Conservation (phyloP, 2,797 vertebrate genomes). For the Discoglossus pictus region DNA sequence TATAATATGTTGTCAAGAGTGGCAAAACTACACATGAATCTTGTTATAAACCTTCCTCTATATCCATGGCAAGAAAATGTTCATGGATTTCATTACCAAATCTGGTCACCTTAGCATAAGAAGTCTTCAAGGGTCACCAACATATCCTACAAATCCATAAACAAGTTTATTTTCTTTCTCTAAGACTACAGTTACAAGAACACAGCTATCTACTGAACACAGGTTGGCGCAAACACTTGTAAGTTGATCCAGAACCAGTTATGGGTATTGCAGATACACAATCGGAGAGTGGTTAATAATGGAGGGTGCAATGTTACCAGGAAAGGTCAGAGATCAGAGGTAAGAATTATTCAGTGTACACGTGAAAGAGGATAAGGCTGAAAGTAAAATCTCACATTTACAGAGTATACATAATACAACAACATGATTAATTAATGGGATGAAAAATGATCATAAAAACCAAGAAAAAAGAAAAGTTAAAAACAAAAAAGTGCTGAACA, state of each 20-base stretch:
- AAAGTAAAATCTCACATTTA: constrained; percentile 16
- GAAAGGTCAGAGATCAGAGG: background rate
- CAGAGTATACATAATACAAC: background rate
- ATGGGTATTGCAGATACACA: too few species aligned
- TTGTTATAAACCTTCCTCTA: too few species aligned
- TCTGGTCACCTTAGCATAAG: too few species aligned
- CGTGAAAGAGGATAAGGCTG: background rate
- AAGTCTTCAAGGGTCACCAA: too few species aligned
- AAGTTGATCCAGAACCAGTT: constrained; percentile 1
- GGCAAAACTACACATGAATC: too few species aligned
- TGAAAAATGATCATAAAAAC: background rate
- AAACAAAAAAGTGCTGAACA: too few species aligned
- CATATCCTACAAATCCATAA: too few species aligned
- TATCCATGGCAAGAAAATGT: too few species aligned
- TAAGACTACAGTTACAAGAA: background rate
- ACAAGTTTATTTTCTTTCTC: constrained; percentile 5
- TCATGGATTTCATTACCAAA: too few species aligned
- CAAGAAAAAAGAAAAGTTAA: too few species aligned
- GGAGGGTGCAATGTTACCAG: background rate
- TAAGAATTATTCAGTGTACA: background rate
- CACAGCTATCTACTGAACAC: too few species aligned
- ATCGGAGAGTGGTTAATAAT: background rate
- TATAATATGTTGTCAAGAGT: too few species aligned
- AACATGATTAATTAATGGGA: constrained; percentile 1
- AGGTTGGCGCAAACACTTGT: background rate